Evolutionary conservation across 2,888 invertebrate genomes (phyloP), one percentile per base, ranked within the genome.

Genomic region (Drosophila anceps): DNA sequence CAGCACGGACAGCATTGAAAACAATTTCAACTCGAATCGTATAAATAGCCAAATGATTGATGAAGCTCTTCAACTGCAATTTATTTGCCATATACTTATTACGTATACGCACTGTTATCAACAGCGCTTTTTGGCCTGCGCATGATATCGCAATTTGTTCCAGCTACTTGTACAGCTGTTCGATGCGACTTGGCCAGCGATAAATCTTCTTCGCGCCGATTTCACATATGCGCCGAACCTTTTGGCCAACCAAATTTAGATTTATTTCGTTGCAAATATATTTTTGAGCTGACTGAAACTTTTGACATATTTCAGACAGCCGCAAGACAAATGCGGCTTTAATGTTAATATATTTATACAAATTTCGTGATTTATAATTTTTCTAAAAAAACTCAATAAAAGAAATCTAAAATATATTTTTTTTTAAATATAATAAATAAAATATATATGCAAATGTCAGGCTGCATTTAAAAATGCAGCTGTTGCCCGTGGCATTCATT

Each of bases 301-400:
- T 84, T 79, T 84, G 84, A 90, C 84, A 88, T 77, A 75, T 85
- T 88, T 90, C 72, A 58, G 78, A 69, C 79, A 76, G 57, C 48
- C 70, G 18, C 43, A 79, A 79, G 74, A 84, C 71, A 87, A 84
- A 89, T 84, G 69, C 39, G 44, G 35, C 59, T 77, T 88, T 80
- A 82, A 82, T 80, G 60, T 75, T 70, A 68, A 88, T 82, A 77
- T 73, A 88, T 84, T 57, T 60, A 48, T 51, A 58, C 43, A 50
- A 46, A 53, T 53, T 41, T 35, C 20, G 29, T 70, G 59, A 69
- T 69, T 69, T 68, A 68, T 62, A 62, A 48, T 54, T 54, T 39
- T 12, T n/a, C 29, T 20, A 18, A 55, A 51, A 51, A 35, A 71
- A 24, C 60, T n/a, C 39, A 55, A 18, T 41, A 69, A 55, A 39